These are phyloP conservation scores for Lepidurus packardi DNA, from an alignment of 1,140 invertebrate species.

Conservation along the genomic window DNA sequence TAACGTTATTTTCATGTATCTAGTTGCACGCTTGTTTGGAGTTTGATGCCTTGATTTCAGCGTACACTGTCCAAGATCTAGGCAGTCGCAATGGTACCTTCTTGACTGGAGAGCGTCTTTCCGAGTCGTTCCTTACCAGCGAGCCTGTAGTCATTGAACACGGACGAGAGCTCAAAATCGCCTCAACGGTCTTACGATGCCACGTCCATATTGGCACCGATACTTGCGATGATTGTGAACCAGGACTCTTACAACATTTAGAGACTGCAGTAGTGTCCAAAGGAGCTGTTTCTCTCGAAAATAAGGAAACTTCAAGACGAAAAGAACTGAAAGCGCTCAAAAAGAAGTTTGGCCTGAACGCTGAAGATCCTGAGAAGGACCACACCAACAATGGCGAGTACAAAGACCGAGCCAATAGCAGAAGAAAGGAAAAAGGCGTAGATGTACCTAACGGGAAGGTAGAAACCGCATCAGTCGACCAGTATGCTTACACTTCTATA, in stretches of 20 bases:
- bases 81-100: constrained; percentile 83
- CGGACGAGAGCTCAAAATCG: constrained; percentile 47
- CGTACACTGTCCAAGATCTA: constrained; percentile 68
- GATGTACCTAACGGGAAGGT: constrained; percentile 76
- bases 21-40: neutral
- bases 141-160: constrained; percentile 28
- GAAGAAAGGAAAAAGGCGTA: constrained; percentile 70
- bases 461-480: constrained; percentile 65
- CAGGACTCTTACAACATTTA: constrained; percentile 58
- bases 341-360: constrained; percentile 68
- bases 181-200: constrained; percentile 67
- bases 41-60: constrained; percentile 13
- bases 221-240: constrained; percentile 85
- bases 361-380: constrained; percentile 45
- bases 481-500: constrained; percentile 53
- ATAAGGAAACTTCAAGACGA: constrained; percentile 49
- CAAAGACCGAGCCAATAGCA: constrained; percentile 69
- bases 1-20: neutral
- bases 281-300: constrained; percentile 13
- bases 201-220: constrained; percentile 78
- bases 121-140: constrained; percentile 26
- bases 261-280: constrained; percentile 9
- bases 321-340: constrained; percentile 68
- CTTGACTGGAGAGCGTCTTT: constrained; percentile 57
- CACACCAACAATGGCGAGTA: constrained; percentile 46